Evolutionary conservation across 1,140 invertebrate species (phyloP).

Genomic region (Phortica variegata): DNA sequence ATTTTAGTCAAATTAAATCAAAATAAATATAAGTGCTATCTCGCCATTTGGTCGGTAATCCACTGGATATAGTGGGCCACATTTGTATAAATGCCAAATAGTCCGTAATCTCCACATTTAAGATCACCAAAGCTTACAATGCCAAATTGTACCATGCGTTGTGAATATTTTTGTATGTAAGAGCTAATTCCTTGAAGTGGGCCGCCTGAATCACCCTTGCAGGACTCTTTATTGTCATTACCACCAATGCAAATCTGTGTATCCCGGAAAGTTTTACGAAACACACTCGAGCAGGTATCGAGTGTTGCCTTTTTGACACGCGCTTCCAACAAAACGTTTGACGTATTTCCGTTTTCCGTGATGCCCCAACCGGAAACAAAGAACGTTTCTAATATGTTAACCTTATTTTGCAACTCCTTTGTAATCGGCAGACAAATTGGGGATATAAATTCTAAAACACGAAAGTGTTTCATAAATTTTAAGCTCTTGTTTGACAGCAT

Average conservation of each 20-base stretch:
- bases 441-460: slow-evolving; percentile 61
- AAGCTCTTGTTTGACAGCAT: not conserved
- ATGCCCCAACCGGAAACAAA: slow-evolving; percentile 72
- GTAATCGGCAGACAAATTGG: slow-evolving; percentile 71
- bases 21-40: too few relatives aligned
- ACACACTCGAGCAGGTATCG: slow-evolving; percentile 20
- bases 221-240: slow-evolving; percentile 60
- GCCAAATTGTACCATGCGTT: slow-evolving; percentile 51
- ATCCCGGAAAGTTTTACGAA: slow-evolving; percentile 16
- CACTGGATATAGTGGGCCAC: slow-evolving; percentile 54
- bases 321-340: slow-evolving; percentile 40
- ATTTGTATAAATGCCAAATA: slow-evolving; percentile 57
- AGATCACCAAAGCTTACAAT: slow-evolving; percentile 61
- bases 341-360: slow-evolving; percentile 59
- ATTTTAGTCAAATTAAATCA: too few relatives aligned
- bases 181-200: slow-evolving; percentile 40
- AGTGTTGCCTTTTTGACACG: slow-evolving; percentile 27
- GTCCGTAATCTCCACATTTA: slow-evolving; percentile 53
- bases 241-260: slow-evolving; percentile 41
- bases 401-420: slow-evolving; percentile 46
- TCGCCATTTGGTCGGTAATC: slow-evolving; percentile 58
- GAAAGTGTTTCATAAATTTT: not conserved
- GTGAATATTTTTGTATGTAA: slow-evolving; percentile 24
- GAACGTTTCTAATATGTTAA: slow-evolving; percentile 45
- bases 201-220: slow-evolving; percentile 61